phyloP scores from a whole-genome alignment of 2,888 invertebrate species.

The Anodontia alba region DNA sequence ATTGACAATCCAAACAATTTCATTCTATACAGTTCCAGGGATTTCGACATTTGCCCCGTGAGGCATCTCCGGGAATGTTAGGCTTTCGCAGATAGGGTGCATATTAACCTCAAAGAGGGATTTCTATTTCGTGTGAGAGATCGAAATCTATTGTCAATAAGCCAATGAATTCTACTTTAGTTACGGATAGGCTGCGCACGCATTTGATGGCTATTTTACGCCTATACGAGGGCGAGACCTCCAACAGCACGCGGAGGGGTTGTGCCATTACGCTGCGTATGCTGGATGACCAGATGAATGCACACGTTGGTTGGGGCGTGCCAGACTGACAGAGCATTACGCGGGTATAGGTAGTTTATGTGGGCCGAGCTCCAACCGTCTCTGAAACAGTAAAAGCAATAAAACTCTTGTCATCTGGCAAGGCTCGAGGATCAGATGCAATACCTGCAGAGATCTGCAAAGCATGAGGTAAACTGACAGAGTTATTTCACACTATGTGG shows the following conservation, averaged over 20 bases:
- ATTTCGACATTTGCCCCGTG: slow-evolving; percentile 12
- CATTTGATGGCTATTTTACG: slow-evolving; percentile 9
- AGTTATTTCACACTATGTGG: too few species aligned
- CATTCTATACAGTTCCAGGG: background rate
- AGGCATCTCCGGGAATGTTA: background rate
- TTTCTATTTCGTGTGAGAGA: slow-evolving; percentile 15
- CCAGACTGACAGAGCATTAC: slow-evolving; percentile 18
- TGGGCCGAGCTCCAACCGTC: too few species aligned
- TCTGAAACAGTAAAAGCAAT: too few species aligned
- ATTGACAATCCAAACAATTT: slow-evolving; percentile 22
- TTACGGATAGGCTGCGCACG: slow-evolving; percentile 2
- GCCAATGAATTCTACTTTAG: background rate
- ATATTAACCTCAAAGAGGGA: background rate
- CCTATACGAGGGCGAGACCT: slow-evolving; percentile 17
- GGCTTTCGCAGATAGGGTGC: background rate
- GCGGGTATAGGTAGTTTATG: slow-evolving; percentile 8
- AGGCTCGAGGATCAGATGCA: too few species aligned
- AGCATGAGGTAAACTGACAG: too few species aligned
- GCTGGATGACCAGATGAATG: background rate
- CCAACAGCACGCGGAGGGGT: slow-evolving; percentile 5
- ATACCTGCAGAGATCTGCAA: slow-evolving; percentile 1
- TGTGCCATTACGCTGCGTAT: slow-evolving; percentile 16
- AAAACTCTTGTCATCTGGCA: too few species aligned
- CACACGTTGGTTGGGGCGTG: slow-evolving; percentile 23
- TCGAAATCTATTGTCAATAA: background rate